Evolutionary conservation across 2,888 invertebrate species (phyloP).

Genomic region (Melieria crassipennis): DNA sequence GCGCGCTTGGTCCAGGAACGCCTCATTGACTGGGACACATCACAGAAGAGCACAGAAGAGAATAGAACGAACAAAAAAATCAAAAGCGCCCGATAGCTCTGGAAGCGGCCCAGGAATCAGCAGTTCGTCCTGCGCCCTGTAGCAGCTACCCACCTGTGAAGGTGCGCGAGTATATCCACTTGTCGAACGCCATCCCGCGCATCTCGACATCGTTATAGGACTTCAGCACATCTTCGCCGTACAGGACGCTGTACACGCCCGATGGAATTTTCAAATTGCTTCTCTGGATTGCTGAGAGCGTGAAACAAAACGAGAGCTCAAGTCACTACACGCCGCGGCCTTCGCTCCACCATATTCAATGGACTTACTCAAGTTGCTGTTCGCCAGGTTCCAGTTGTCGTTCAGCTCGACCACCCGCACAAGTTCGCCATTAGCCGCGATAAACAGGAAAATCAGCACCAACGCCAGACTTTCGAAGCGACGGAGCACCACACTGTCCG

Average conservation of each 20-base stretch:
- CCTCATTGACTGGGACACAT: slow-evolving; percentile 31
- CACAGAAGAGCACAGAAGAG: slow-evolving; percentile 20
- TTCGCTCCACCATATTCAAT: neutral
- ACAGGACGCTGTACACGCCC: slow-evolving; percentile 60
- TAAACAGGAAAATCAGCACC: no score
- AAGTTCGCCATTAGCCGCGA: neutral
- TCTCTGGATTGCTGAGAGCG: slow-evolving; percentile 39
- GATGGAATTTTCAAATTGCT: slow-evolving; percentile 54
- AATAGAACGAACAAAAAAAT: neutral
- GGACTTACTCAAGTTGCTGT: slow-evolving; percentile 20
- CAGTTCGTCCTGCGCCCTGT: no score
- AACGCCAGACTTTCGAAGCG: no score
- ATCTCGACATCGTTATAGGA: slow-evolving; percentile 82
- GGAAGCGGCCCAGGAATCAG: no score
- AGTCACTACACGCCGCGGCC: neutral
- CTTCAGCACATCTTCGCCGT: slow-evolving; percentile 64
- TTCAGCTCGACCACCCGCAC: slow-evolving; percentile 17
- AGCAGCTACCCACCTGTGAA: slow-evolving; percentile 72
- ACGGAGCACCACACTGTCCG: no score
- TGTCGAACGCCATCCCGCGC: slow-evolving; percentile 83
- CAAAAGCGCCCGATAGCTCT: no score
- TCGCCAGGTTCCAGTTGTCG: slow-evolving; percentile 17
- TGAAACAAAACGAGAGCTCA: neutral
- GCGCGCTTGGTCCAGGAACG: slow-evolving; percentile 26
- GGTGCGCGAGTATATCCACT: slow-evolving; percentile 79